These are phyloP conservation scores for Leptosomus discolor DNA, from an alignment of 2,113 vertebrate genomes.

Conservation along the genomic window DNA sequence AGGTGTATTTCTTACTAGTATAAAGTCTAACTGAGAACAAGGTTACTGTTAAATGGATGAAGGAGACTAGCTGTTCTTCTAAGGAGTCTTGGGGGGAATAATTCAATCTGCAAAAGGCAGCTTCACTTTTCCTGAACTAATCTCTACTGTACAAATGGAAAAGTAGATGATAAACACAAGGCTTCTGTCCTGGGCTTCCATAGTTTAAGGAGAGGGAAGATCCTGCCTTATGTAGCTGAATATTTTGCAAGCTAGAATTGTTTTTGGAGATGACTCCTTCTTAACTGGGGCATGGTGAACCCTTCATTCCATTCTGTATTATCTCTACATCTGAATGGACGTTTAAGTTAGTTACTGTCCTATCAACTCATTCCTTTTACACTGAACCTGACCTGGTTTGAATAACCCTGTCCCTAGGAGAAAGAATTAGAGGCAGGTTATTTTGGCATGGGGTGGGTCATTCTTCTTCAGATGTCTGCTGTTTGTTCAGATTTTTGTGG, in stretches of 20 bases:
- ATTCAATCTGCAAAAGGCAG: neutral
- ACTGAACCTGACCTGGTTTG: neutral
- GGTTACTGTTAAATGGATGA: neutral
- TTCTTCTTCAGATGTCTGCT: neutral
- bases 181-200: neutral
- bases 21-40: neutral
- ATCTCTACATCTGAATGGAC: neutral
- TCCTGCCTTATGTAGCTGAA: neutral
- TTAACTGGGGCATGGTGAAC: neutral
- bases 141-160: neutral
- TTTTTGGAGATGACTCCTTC: neutral
- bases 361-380: neutral
- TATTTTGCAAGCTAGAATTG: neutral
- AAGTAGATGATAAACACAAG: neutral
- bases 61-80: neutral
- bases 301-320: neutral
- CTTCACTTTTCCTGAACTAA: neutral
- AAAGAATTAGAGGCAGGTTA: neutral
- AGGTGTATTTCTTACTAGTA: neutral
- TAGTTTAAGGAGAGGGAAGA: neutral
- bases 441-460: neutral
- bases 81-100: neutral
- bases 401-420: neutral
- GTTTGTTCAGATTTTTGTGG: neutral
- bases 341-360: neutral